phyloP scores from a whole-genome alignment of 2,113 vertebrate species.

The Arenaria interpres region DNA sequence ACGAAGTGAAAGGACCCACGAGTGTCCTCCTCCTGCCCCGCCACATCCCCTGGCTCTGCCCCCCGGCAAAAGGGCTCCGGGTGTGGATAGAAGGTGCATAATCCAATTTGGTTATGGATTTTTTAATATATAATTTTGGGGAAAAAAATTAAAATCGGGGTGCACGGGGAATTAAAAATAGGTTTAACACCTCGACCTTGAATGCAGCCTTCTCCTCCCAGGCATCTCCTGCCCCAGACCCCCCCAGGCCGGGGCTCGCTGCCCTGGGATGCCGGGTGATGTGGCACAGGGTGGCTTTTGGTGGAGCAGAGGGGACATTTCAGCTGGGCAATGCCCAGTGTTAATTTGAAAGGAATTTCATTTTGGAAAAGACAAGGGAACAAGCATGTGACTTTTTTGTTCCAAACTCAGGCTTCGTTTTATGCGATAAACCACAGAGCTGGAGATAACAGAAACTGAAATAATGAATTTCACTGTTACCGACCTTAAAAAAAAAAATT shows the following conservation, averaged over 20 bases:
- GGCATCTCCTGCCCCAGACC: accelerated
- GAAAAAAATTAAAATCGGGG: not conserved
- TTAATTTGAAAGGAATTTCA: not conserved
- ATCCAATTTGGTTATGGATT: accelerated
- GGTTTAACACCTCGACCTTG: not conserved
- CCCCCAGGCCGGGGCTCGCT: accelerated
- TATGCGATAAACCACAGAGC: not conserved
- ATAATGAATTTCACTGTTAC: slow-evolving; percentile 1
- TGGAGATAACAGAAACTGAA: not conserved
- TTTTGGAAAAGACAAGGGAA: not conserved
- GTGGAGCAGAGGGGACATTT: not conserved
- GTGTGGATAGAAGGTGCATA: not conserved
- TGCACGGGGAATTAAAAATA: not conserved
- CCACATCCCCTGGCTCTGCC: not conserved
- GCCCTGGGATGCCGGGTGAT: accelerated
- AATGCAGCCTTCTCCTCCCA: not conserved
- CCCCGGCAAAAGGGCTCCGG: not conserved
- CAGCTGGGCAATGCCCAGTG: not conserved
- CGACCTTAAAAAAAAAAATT: not conserved
- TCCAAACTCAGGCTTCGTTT: not conserved
- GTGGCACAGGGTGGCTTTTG: not conserved
- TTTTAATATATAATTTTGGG: not conserved
- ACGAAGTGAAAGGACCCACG: accelerated
- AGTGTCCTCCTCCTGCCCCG: not conserved
- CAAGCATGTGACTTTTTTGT: not conserved